phyloP scores from a whole-genome alignment of 2,888 invertebrate species.

The Cataglyphis rosenhaueri region DNA sequence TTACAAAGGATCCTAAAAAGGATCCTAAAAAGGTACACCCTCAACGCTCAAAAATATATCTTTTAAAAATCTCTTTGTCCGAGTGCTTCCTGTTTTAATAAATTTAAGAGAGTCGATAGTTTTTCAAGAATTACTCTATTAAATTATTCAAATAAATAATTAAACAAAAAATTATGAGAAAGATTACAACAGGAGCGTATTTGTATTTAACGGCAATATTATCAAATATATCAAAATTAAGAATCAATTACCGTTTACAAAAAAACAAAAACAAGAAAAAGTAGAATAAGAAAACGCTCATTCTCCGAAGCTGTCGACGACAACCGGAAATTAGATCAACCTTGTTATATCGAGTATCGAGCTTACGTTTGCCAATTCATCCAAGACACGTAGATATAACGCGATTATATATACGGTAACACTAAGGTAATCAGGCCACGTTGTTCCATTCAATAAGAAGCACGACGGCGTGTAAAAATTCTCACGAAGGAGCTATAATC shows the following conservation, averaged over 20 bases:
- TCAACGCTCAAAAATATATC: constrained; percentile 32
- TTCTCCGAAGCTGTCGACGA: constrained; percentile 47
- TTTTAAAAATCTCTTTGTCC: background rate
- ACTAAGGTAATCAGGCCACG: constrained; percentile 63
- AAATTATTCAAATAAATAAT: background rate
- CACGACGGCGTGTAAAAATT: constrained; percentile 33
- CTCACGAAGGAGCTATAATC: constrained; percentile 48
- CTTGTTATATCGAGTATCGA: constrained; percentile 45
- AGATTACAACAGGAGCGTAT: background rate
- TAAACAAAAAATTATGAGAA: background rate
- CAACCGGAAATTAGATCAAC: constrained; percentile 70
- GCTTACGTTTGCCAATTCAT: constrained; percentile 21
- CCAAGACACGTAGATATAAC: constrained; percentile 41
- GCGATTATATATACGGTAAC: constrained; percentile 51
- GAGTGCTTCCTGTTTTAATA: background rate
- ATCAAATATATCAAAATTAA: background rate
- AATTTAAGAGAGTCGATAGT: background rate
- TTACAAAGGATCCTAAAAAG: constrained; percentile 21
- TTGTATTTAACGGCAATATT: background rate
- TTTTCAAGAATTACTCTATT: background rate
- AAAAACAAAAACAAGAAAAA: constrained; percentile 6
- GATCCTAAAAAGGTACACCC: constrained; percentile 41
- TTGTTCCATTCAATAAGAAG: constrained; percentile 62
- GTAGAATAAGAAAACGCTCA: constrained; percentile 19
- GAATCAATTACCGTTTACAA: background rate